Evolutionary conservation across 2,888 invertebrate species (phyloP), one percentile per base, ranked within the genome.

Genomic region (Desoria tigrina): DNA sequence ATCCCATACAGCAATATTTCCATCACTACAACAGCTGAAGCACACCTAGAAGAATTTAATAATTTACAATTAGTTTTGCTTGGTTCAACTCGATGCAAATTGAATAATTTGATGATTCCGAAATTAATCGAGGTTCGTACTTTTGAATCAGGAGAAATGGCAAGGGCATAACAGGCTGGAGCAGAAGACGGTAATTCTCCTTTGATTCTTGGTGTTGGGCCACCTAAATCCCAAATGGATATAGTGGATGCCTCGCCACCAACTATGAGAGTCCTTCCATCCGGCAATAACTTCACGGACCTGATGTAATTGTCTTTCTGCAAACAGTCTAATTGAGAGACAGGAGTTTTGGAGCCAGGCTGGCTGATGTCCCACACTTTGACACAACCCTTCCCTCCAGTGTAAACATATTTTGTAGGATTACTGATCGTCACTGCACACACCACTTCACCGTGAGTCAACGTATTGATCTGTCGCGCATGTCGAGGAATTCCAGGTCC

Each of bases 111-210:
- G n/a, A n/a, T n/a, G n/a, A n/a, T n/a, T 57, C 14, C 39, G n/a
- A 9, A 18, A 18, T 49, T n/a, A 21, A 37, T 60, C n/a, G n/a
- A n/a, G n/a, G n/a, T n/a, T n/a, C n/a, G 50, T 77, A 85, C 92
- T 84, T 95, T 95, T 42, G 93, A 92, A 81, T 97, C 96, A 0
- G 94, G 93, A 77, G 92, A 92, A 77, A 97, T 94, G 63, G 95
- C 95, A n/a, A 97, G 85, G n/a, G 96, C 96, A 80, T 97, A 97
- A 81, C 96, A 96, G 0, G 96, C 96, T 1, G 95, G 95, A 1
- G 95, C 94, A 63, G 90, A 67, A 2, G 90, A 90, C 24, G 90
- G 90, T 61, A 91, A 81, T 79, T 96, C 95, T 9, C 93, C 92
- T 79, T 94, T 91, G 78, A 95, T 92, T 65, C 94, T 84, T 65